phyloP scores from a whole-genome alignment of 2,113 vertebrate genomes.

The Catharus minimus region DNA sequence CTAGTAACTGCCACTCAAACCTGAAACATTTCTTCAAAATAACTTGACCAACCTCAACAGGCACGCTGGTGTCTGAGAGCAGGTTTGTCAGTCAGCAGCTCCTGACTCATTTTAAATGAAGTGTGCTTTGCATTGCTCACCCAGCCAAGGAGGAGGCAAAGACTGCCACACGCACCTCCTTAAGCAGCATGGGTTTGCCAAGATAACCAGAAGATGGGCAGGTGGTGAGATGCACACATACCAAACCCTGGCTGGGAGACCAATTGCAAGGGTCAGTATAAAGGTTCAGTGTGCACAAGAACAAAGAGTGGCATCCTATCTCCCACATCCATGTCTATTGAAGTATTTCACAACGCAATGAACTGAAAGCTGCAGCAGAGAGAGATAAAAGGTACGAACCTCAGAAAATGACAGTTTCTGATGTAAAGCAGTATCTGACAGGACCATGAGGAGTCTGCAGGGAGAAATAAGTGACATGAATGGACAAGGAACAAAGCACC shows the following conservation, averaged over 20 bases:
- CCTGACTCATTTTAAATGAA: not conserved
- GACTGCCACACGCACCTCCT: not conserved
- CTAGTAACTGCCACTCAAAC: not conserved
- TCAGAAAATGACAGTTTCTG: not conserved
- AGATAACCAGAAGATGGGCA: not conserved
- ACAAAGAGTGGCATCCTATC: not conserved
- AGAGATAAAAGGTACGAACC: not conserved
- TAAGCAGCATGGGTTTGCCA: not conserved
- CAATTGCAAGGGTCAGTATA: not conserved
- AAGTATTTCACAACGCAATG: not conserved
- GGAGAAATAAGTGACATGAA: not conserved
- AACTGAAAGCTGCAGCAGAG: not conserved
- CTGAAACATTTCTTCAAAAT: not conserved
- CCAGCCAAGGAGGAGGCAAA: not conserved
- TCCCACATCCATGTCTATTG: not conserved
- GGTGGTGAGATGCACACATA: not conserved
- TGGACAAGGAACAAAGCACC: not conserved
- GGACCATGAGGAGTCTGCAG: not conserved
- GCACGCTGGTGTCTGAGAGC: fast-evolving
- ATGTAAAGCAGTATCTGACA: not conserved
- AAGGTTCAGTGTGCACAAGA: not conserved
- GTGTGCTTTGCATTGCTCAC: fast-evolving
- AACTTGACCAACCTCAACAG: not conserved
- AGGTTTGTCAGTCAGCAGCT: not conserved
- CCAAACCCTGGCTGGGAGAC: not conserved